Base-by-base conservation (phyloP, 2,797 vertebrate genomes). In the Cheirogaleus major region DNA sequence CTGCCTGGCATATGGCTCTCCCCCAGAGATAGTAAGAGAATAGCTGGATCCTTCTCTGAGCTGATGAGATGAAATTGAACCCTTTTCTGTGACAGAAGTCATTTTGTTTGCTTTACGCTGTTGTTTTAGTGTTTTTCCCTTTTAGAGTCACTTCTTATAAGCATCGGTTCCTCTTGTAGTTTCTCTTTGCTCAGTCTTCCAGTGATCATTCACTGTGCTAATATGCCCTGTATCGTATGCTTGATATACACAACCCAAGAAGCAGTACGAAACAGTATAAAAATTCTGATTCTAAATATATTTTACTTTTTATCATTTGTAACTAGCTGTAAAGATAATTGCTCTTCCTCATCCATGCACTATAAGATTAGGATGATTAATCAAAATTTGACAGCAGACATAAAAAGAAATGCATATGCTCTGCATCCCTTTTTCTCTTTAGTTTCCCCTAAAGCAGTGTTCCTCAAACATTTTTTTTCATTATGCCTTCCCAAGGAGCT, bases 291-390 rank as follows among this genome's bases (percentile, higher is more conserved):
- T 93, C 52, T 83, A 93, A 91, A 78, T 85, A 35, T 92, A 93
- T 79, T 94, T 96, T 48, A 57, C 81, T 85, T 57, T 80, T 83
- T 93, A 86, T 88, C 55, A 69, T 91, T 30, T 96, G 65, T 75
- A 92, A 75, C 57, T 79, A 43, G 11, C 55, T 92, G 18, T 89
- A 50, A 95, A 95, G 78, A 92, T 94, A 94, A 97, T 94, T 96
- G 41, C 69, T 97, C 30, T 86, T 85, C 83, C 48, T 97, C 59
- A 95, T 76, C 48, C 8, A 41, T 70, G 63, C 18, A 57, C 57
- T 79, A 45, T 93, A 79, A 97, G 92, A 94, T 93, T 94, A 94
- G 96, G 79, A 96, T 82, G 57, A 95, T 95, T 94, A 97, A 89
- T 97, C 67, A 97, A 95, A 91, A 27, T 50, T 52, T 95, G 73